Conservation (phyloP, 2,888 invertebrate genomes). For the Cinara cedri region DNA sequence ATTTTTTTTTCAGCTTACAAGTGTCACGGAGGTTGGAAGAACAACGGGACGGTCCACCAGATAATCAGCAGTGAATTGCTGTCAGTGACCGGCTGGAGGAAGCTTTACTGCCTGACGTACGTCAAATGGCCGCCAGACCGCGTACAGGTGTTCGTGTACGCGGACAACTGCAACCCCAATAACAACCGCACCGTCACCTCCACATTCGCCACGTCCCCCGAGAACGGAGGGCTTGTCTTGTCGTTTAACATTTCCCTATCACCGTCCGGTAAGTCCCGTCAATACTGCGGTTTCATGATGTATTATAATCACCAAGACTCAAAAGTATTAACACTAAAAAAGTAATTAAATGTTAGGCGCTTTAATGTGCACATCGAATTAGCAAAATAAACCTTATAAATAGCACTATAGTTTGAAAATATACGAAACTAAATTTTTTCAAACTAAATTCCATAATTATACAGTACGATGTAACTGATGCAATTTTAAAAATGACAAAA, state of each 20-base stretch:
- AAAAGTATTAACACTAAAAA: too few relatives aligned
- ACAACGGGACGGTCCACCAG: slow-evolving; percentile 75
- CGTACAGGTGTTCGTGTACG: slow-evolving; percentile 34
- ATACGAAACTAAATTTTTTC: too few relatives aligned
- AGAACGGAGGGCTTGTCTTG: slow-evolving; percentile 36
- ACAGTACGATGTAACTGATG: too few relatives aligned
- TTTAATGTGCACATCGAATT: too few relatives aligned
- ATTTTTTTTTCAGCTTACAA: slow-evolving; percentile 76
- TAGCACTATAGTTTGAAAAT: too few relatives aligned
- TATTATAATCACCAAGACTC: too few relatives aligned
- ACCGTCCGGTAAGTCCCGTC: slow-evolving; percentile 32
- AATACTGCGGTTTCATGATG: too few relatives aligned
- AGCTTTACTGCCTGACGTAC: slow-evolving; percentile 48
- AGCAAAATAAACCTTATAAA: too few relatives aligned
- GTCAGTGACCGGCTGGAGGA: slow-evolving; percentile 44
- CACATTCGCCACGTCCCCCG: neutral
- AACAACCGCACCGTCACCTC: slow-evolving; percentile 16
- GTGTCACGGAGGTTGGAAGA: slow-evolving; percentile 88
- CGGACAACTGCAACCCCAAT: slow-evolving; percentile 42
- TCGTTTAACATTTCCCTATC: slow-evolving; percentile 50
- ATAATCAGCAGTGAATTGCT: slow-evolving; percentile 69
- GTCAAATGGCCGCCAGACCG: slow-evolving; percentile 45
- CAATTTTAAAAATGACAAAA: too few relatives aligned
- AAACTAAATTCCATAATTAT: too few relatives aligned
- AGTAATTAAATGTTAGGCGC: too few relatives aligned